Evolutionary conservation across 1,140 invertebrate genomes (phyloP).

Genomic region (Sipha flava): DNA sequence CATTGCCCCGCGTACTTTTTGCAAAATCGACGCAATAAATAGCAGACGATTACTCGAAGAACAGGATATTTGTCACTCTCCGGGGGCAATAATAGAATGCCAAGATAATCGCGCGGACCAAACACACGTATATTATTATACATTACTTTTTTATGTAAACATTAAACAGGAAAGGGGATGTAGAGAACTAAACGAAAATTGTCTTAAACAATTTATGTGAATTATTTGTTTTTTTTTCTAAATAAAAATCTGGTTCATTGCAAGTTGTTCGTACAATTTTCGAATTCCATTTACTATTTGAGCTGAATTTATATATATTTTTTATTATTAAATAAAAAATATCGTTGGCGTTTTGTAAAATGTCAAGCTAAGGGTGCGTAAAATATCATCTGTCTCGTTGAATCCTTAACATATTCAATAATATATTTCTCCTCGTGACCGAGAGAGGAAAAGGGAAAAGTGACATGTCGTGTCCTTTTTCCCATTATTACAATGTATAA

Average conservation of each 20-base stretch:
- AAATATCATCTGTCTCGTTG: conserved; percentile 5
- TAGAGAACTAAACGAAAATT: too few relatives aligned
- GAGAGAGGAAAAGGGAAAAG: neutral
- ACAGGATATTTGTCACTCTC: neutral
- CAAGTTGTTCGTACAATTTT: too few relatives aligned
- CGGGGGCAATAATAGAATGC: neutral
- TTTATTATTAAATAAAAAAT: neutral
- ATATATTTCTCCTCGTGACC: neutral
- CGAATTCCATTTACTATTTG: neutral
- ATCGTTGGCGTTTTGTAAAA: neutral
- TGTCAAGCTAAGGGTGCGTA: neutral
- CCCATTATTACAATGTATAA: neutral
- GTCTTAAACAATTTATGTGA: neutral
- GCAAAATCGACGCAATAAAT: neutral
- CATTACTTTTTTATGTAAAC: too few relatives aligned
- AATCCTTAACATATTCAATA: neutral
- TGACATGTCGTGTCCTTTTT: neutral
- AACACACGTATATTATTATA: too few relatives aligned
- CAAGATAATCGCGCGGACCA: neutral
- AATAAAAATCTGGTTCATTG: neutral
- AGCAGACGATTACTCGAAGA: neutral
- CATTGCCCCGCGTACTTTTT: neutral
- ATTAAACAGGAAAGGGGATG: too few relatives aligned
- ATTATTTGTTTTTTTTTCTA: neutral
- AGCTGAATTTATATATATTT: neutral